phyloP scores from a whole-genome alignment of 2,888 invertebrate genomes.

The Agrilus cyanescens region DNA sequence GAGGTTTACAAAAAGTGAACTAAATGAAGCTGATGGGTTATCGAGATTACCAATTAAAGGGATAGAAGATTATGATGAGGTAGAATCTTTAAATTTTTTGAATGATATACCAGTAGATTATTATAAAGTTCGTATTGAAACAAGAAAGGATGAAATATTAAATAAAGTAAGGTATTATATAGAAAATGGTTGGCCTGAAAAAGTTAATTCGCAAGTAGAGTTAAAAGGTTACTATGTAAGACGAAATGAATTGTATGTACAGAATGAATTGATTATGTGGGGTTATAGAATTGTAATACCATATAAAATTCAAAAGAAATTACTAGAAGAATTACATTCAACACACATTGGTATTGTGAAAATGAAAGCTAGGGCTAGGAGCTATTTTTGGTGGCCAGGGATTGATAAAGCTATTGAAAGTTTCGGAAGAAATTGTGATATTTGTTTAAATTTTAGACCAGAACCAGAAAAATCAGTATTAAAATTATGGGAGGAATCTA shows the following conservation, averaged over 20 bases:
- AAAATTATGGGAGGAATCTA: slow-evolving; percentile 7
- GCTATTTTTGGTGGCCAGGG: slow-evolving; percentile 13
- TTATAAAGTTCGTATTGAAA: too few species aligned
- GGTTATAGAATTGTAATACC: slow-evolving; percentile 14
- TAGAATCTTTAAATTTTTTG: too few species aligned
- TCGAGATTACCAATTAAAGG: slow-evolving; percentile 8
- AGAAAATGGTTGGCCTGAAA: slow-evolving; percentile 6
- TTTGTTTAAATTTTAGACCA: neutral
- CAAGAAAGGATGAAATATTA: neutral
- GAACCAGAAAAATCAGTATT: slow-evolving; percentile 9
- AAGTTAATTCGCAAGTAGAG: too few species aligned
- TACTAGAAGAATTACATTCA: slow-evolving; percentile 14
- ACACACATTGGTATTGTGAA: slow-evolving; percentile 14
- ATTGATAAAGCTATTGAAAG: slow-evolving; percentile 12
- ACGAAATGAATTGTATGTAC: slow-evolving; percentile 6
- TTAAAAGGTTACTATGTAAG: slow-evolving; percentile 3
- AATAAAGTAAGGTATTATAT: neutral
- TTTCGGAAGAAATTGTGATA: slow-evolving; percentile 7
- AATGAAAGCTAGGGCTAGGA: slow-evolving; percentile 21
- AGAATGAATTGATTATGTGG: slow-evolving; percentile 11
- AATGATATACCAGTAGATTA: too few species aligned
- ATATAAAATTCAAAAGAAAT: slow-evolving; percentile 5
- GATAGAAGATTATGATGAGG: too few species aligned
- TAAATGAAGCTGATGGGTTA: slow-evolving; percentile 10
- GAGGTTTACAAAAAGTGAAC: slow-evolving; percentile 9